Evolutionary conservation across 2,113 vertebrate species (phyloP).

Genomic region (Lanius ludovicianus): DNA sequence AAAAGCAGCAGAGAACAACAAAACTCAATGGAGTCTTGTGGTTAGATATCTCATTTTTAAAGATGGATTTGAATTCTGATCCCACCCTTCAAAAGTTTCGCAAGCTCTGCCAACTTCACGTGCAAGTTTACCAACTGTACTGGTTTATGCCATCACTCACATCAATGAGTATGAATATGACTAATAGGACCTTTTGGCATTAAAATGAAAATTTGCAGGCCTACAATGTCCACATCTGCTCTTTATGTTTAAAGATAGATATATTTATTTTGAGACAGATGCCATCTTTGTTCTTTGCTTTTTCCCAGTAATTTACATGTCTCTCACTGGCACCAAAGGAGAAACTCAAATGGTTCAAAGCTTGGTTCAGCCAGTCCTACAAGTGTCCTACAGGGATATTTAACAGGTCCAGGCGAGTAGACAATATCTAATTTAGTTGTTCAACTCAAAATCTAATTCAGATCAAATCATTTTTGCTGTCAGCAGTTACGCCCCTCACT

Average conservation of each 20-base stretch:
- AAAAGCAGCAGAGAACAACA: neutral
- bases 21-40: neutral
- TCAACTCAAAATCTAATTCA: neutral
- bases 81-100: neutral
- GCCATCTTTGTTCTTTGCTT: neutral
- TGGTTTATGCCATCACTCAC: neutral
- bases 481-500: neutral
- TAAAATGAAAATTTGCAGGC: neutral
- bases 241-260: neutral
- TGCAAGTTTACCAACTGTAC: neutral
- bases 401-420: neutral
- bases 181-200: neutral
- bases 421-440: neutral
- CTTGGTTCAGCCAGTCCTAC: neutral
- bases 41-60: neutral
- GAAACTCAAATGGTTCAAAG: neutral
- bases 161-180: neutral
- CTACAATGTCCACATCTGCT: neutral
- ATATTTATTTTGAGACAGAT: neutral
- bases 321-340: neutral
- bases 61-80: neutral
- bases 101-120: neutral
- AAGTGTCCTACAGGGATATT: neutral
- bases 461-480: neutral
- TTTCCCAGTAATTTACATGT: neutral